Base-by-base conservation (phyloP, 1,140 invertebrate genomes). In the Chlorops oryzae region DNA sequence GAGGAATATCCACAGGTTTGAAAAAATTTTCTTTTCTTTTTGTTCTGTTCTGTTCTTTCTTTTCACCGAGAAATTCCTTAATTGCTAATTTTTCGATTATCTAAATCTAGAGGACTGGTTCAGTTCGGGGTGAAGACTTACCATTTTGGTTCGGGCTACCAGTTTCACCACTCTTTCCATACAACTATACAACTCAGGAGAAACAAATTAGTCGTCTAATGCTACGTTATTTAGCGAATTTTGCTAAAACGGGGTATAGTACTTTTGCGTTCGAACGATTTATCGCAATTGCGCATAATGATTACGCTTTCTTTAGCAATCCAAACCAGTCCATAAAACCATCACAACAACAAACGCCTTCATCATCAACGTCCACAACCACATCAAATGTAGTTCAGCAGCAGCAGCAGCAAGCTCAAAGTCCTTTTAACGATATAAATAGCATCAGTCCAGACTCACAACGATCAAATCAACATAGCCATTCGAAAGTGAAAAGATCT, bases 111-210 rank as follows among this genome's bases (percentile, higher is more conserved):
- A 79, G 81, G 65, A 79, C 77, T 52, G 89, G 84, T 37, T 90
- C 81, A 41, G 86, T 95, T 44, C 83, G 87, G 56, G 95, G 93
- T n/a, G 93, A 97, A 70, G 94, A 98, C 70, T 75, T 98, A 59
- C 88, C 93, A 21, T 97, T 92, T 68, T 83, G 95, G 57, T 81
- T 98, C 58, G 96, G 94, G 12, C 81, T 93, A 55, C 95, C 94
- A 18, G 72, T 98, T 34, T 80, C 87, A 5, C 78, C 80, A 44
- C 76, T 79, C 47, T 77, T 78, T 64, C 77, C 77, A 2, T 78
- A 82, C 69, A 89, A 90, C 73, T 90, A 85, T 73, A 83, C 80
- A 1, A 72, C 74, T 42, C 77, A 79, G 62, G 88, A 90, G 59
- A 82, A 82, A 49, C 78, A 78, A 59, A 78, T 89, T 21, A 86